phyloP scores from a whole-genome alignment of 2,888 invertebrate species.

The Rhyacophila evoluta region DNA sequence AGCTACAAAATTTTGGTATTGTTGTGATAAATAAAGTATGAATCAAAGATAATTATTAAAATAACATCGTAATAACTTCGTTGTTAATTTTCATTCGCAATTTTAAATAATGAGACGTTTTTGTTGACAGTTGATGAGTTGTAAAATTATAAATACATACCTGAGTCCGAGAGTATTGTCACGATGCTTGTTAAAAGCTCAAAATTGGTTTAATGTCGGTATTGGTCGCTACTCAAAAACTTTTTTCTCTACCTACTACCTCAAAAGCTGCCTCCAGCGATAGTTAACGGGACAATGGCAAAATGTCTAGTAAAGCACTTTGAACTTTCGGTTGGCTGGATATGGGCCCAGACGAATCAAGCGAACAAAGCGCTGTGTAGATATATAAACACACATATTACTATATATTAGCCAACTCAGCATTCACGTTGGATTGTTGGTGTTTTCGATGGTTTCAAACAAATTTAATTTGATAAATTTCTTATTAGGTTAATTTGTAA shows the following conservation, averaged over 20 bases:
- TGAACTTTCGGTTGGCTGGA: constrained; percentile 16
- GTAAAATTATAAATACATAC: too few species aligned
- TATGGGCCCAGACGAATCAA: constrained; percentile 5
- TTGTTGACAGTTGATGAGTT: too few species aligned
- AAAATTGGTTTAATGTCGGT: neutral
- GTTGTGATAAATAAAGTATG: too few species aligned
- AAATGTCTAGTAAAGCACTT: constrained; percentile 15
- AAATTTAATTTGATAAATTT: neutral
- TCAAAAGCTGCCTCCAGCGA: constrained; percentile 4
- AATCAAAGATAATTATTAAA: too few species aligned
- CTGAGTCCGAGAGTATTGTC: too few species aligned
- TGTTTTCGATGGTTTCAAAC: neutral
- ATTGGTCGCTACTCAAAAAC: neutral
- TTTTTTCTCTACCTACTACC: neutral
- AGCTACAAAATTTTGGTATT: too few species aligned
- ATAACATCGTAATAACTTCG: too few species aligned
- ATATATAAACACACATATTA: too few species aligned
- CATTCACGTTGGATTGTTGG: neutral
- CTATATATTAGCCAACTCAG: neutral
- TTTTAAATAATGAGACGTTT: too few species aligned
- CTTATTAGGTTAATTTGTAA: neutral
- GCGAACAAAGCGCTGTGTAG: neutral
- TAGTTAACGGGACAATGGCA: constrained; percentile 19
- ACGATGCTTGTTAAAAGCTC: neutral
- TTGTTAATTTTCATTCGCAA: too few species aligned